These are phyloP conservation scores for Caenorhabditis elegans DNA, from an alignment of 1,140 invertebrate species.

Conservation along the genomic window WBcel235 BX284603.4:4718501-4719000, in stretches of 20 bases:
- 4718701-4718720: conserved; percentile 89
- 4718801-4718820: conserved; percentile 35
- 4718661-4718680: conserved; percentile 71
- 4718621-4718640: conserved; percentile 82
- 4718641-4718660: conserved; percentile 79
- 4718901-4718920: conserved; percentile 90
- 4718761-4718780: conserved; percentile 90
- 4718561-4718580: conserved; percentile 75
- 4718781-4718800: conserved; percentile 72
- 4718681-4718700: conserved; percentile 80
- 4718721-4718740: conserved; percentile 79
- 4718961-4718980: conserved; percentile 80
- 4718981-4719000: conserved; percentile 77
- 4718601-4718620: not conserved
- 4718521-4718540: conserved; percentile 83
- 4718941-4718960: conserved; percentile 58
- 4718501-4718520: conserved; percentile 71
- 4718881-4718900: conserved; percentile 95
- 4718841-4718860: conserved; percentile 78
- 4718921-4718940: conserved; percentile 69
- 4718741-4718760: conserved; percentile 86
- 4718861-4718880: conserved; percentile 93
- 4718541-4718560: conserved; percentile 83
- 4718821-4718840: conserved; percentile 52
- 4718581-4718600: not conserved